Base-by-base conservation (phyloP, 2,113 vertebrate genomes). In the Chrysemys picta region DNA sequence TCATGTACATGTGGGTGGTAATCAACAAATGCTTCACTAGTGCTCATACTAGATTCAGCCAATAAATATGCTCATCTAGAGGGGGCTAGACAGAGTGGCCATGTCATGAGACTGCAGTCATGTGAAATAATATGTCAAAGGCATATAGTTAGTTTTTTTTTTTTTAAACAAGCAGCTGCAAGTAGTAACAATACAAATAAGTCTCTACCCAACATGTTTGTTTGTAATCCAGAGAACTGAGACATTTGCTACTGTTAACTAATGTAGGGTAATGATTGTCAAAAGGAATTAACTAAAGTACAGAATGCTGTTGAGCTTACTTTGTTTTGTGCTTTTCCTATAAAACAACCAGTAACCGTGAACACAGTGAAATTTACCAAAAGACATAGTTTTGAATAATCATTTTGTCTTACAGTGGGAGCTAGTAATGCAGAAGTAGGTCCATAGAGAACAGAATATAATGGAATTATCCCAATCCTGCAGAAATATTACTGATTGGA, bases 391-490 rank as follows among this genome's bases (percentile, higher is more conserved):
- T 84, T 75, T 35, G 52, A 90, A 84, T 27, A 82, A 89, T 57
- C 12, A 42, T 49, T 91, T 93, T 92, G 72, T 38, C 35, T 65
- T 69, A 62, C 59, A 0, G 54, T 56, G 52, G 90, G 53, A 92
- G 75, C 45, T 82, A 95, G 75, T 80, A 92, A n/a, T 82, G 90
- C 84, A 19, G 19, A 76, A 84, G 76, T 29, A 84, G 31, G n/a
- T 47, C 75, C 27, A 80, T 53, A 90, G 62, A 4, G 0, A 1
- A 13, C 31, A 10, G 29, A 92, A 93, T 75, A 75, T 47, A 78
- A 86, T 25, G 65, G 53, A 89, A 87, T 13, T 31, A 82, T 62
- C 62, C 29, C 69, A 85, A 47, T 35, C n/a, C 75, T 87, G 80
- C 47, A 84, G n/a, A 89, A 82, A 21, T 27, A 25, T 1, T 6